These are phyloP conservation scores for Passer domesticus DNA, from an alignment of 2,113 vertebrate species.

Conservation along the genomic window DNA sequence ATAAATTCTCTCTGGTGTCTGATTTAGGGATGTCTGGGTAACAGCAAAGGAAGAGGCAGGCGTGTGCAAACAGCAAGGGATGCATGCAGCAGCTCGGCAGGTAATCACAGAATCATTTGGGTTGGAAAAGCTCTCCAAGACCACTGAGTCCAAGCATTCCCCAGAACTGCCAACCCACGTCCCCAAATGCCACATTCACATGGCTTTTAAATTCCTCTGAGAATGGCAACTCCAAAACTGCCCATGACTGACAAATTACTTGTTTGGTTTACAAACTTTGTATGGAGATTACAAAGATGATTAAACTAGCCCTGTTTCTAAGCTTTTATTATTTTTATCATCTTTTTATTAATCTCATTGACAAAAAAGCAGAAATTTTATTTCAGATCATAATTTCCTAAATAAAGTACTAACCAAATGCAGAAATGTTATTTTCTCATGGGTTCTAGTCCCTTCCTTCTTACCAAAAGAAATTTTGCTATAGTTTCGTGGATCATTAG, in stretches of 20 bases:
- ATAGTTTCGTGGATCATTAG: not conserved
- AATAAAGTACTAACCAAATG: not conserved
- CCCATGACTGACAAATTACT: not conserved
- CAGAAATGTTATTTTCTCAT: not conserved
- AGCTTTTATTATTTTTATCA: not conserved
- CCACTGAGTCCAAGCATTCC: not conserved
- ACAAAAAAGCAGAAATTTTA: not conserved
- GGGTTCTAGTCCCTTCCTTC: not conserved
- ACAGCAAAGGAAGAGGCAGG: not conserved
- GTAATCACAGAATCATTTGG: not conserved
- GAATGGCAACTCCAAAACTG: not conserved
- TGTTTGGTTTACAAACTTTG: not conserved
- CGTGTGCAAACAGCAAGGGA: accelerated
- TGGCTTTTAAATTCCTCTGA: not conserved
- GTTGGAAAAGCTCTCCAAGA: not conserved
- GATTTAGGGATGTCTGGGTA: not conserved
- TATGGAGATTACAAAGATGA: not conserved
- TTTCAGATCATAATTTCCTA: not conserved
- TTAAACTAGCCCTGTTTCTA: not conserved
- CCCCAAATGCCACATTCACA: not conserved
- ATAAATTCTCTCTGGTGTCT: not conserved
- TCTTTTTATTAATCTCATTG: not conserved
- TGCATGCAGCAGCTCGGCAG: not conserved
- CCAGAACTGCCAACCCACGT: not conserved
- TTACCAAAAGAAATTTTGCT: not conserved